Evolutionary conservation across 2,888 invertebrate genomes (phyloP).

Genomic region (Platypus cylindrus): DNA sequence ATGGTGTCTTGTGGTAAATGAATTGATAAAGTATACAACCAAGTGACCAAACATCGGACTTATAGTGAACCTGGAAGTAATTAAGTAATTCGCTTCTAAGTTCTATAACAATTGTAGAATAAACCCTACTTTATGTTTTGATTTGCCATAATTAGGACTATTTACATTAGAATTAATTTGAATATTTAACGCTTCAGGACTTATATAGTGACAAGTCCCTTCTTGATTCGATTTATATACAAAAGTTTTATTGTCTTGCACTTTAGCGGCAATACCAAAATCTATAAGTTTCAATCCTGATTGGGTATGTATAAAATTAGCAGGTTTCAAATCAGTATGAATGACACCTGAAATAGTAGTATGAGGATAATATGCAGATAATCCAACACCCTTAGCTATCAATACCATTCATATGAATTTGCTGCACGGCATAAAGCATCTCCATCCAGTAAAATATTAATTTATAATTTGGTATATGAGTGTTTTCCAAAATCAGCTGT

Average conservation of each 20-base stretch:
- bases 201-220: slow-evolving; percentile 92
- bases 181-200: slow-evolving; percentile 79
- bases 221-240: slow-evolving; percentile 70
- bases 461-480: slow-evolving; percentile 55
- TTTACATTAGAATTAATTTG: slow-evolving; percentile 33
- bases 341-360: slow-evolving; percentile 58
- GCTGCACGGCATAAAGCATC: slow-evolving; percentile 82
- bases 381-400: background rate
- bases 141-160: slow-evolving; percentile 33
- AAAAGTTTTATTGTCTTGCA: slow-evolving; percentile 80
- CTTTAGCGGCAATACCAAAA: slow-evolving; percentile 88
- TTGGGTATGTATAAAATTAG: slow-evolving; percentile 82
- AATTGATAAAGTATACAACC: slow-evolving; percentile 93
- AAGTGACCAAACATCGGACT: slow-evolving; percentile 94
- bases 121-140: slow-evolving; percentile 36
- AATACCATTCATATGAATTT: slow-evolving; percentile 78
- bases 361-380: background rate
- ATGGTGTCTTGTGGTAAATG: slow-evolving; percentile 83
- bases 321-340: slow-evolving; percentile 93
- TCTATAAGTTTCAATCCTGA: slow-evolving; percentile 88
- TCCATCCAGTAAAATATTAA: slow-evolving; percentile 85
- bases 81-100: slow-evolving; percentile 1
- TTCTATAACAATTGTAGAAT: background rate
- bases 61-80: slow-evolving; percentile 63
- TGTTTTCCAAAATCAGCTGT: slow-evolving; percentile 34